A percentile compares a stretch with the other conserved stretches of the same genome.
Conservation (phyloP, 37 sponge, comb jelly and placozoan species). For the Aplysina aerophoba region DNA sequence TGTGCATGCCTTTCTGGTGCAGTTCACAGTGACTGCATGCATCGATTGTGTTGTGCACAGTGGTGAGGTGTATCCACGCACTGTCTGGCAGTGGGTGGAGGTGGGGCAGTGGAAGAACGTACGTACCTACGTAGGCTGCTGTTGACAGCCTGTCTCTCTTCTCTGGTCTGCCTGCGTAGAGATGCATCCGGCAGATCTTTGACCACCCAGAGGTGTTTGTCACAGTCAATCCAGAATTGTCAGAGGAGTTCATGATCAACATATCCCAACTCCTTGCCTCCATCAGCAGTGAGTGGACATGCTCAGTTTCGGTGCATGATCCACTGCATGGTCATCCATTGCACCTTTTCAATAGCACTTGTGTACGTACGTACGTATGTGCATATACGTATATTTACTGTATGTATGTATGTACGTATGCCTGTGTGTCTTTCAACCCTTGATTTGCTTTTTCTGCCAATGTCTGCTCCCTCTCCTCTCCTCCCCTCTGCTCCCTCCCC, state of each 20-base stretch:
- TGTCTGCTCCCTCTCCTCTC: no score
- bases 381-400: background rate
- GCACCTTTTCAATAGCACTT: background rate
- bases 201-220: conserved; percentile 71
- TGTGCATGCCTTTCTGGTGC: no score
- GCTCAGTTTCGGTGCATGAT: conserved; percentile 14
- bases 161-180: conserved; percentile 21
- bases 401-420: background rate
- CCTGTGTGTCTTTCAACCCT: background rate
- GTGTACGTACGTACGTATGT: background rate
- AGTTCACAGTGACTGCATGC: no score
- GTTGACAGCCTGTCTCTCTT: background rate
- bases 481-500: background rate
- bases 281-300: conserved; percentile 42
- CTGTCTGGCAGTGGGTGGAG: no score
- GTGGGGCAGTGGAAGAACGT: no score
- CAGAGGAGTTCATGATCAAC: conserved; percentile 65
- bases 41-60: no score
- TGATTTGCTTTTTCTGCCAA: no score
- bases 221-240: conserved; percentile 55
- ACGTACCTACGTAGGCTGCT: no score
- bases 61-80: no score
- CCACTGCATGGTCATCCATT: conserved; percentile 4
- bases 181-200: conserved; percentile 78
- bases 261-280: conserved; percentile 40